Conservation (phyloP, 2,888 invertebrate genomes). For the Sclerodermus sp. region DNA sequence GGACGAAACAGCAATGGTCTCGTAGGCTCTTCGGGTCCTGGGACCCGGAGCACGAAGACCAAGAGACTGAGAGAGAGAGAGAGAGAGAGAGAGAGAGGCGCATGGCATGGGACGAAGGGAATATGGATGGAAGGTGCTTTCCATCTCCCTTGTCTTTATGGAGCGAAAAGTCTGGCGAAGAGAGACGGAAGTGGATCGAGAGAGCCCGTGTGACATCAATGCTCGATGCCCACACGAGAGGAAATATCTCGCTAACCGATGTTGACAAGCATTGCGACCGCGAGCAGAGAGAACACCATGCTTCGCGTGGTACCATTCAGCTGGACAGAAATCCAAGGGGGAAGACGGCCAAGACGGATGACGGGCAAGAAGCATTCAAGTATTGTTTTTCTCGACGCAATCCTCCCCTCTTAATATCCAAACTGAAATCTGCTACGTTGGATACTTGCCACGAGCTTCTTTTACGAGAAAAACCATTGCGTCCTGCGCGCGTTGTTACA, state of each 20-base stretch:
- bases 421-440: neutral
- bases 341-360: too few relatives aligned
- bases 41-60: too few relatives aligned
- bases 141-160: conserved; percentile 7
- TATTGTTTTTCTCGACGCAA: conserved; percentile 7
- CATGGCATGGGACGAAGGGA: too few relatives aligned
- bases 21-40: conserved; percentile 10
- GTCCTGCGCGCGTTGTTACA: too few relatives aligned
- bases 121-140: too few relatives aligned
- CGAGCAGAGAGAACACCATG: conserved; percentile 18
- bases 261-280: conserved; percentile 54
- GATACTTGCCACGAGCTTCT: too few relatives aligned
- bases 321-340: too few relatives aligned
- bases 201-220: conserved; percentile 46
- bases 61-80: conserved; percentile 4
- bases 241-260: conserved; percentile 55
- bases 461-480: too few relatives aligned
- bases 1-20: conserved; percentile 10
- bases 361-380: too few relatives aligned
- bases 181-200: conserved; percentile 4
- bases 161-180: neutral
- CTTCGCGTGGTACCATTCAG: conserved; percentile 1
- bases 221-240: conserved; percentile 52
- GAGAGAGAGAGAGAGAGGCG: conserved; percentile 6
- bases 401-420: neutral